Evolutionary conservation across 2,113 vertebrate genomes (phyloP), one percentile per base, ranked within the genome.

Genomic region (Penelope pileata): DNA sequence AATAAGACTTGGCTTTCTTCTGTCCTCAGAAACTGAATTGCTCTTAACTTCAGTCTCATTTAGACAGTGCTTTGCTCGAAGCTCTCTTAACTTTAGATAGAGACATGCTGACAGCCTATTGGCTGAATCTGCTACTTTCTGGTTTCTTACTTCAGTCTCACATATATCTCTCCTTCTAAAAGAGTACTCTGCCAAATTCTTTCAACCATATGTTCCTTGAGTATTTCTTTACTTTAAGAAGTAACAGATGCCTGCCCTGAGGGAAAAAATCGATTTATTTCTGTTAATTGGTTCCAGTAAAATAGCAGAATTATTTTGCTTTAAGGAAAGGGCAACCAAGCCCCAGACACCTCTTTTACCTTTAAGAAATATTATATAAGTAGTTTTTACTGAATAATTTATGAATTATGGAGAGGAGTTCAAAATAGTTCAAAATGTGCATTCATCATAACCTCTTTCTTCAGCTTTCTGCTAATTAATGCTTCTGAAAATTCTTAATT

Each of bases 331-430:
- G 91, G 88, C 80, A 90, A 77, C 48, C 24, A 86, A 75, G 76
- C 48, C 80, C 78, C 56, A 91, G 85, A 86, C 75, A 88, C 68
- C 91, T 96, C 51, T 86, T 92, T 93, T 96, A 93, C 90, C 74
- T 87, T 96, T 93, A 94, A 91, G 89, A 96, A 94, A 70, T 74
- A 89, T 92, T 94, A 86, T 77, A 95, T 95, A 95, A 97, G 88
- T 96, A 58, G 34, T 86, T 92, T 66, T 27, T 64, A 48, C 36
- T 96, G 94, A 96, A 95, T 96, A 91, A 97, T 96, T 97, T 73
- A 96, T 87, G 42, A 94, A 84, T 54, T 88, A 92, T 90, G 85
- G 34, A 80, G 79, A 79, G 64, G 72, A 89, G 51, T 82, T 91
- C 87, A 82, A 94, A 86, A 60, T 30, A 94, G 64, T 79, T 93